phyloP scores from a whole-genome alignment of 2,888 invertebrate genomes.

The Stenchaetothrips biformis region DNA sequence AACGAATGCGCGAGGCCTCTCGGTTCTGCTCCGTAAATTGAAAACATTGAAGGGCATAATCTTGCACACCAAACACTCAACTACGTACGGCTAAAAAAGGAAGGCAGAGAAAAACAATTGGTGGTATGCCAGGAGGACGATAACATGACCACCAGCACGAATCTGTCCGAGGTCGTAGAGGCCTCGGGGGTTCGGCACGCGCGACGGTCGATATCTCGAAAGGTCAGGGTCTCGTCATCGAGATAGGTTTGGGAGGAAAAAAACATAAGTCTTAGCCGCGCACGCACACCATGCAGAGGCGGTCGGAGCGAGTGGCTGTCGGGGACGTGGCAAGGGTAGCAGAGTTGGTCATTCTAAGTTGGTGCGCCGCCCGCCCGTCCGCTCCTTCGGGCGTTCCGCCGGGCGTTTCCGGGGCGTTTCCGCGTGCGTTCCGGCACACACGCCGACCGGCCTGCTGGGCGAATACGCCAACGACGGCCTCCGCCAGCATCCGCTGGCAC shows the following conservation, averaged over 20 bases:
- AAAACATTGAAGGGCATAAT: no score
- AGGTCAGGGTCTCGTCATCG: background rate
- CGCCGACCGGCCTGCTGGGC: background rate
- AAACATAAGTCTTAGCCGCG: no score
- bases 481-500: background rate
- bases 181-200: background rate
- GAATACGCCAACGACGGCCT: background rate
- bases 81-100: background rate
- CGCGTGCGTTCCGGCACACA: background rate
- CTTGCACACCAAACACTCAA: background rate
- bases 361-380: no score
- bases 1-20: no score
- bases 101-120: background rate
- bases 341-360: no score
- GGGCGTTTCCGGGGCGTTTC: background rate
- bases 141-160: background rate
- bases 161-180: background rate
- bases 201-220: background rate
- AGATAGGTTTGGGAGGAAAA: background rate
- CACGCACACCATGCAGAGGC: no score
- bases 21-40: no score
- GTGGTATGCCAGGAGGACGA: background rate
- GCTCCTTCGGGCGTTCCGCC: background rate
- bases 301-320: no score
- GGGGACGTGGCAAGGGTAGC: no score